Percentiles rank a stretch among this genome's conserved stretches.
phyloP scores from a whole-genome alignment of 2,113 vertebrate genomes.

The Pavo muticus region DNA sequence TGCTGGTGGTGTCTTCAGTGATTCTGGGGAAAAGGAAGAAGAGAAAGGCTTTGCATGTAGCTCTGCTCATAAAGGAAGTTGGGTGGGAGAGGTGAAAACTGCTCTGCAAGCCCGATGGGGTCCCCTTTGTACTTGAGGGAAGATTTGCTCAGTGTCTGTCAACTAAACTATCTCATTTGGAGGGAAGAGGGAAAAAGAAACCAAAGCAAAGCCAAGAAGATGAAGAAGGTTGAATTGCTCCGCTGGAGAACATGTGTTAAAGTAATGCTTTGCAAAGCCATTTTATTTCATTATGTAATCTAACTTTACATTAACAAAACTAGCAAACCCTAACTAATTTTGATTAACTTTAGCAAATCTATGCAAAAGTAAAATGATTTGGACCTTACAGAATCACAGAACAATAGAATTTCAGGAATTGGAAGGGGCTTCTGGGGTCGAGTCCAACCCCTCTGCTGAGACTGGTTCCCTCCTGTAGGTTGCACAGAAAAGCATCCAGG shows the following conservation, averaged over 20 bases:
- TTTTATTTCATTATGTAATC: background rate
- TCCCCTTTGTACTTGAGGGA: background rate
- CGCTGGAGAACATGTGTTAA: background rate
- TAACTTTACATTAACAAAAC: background rate
- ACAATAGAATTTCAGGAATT: too few relatives aligned
- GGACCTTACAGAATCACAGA: background rate
- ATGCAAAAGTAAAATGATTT: background rate
- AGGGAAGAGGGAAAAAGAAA: background rate
- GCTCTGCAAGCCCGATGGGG: background rate
- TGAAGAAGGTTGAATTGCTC: background rate
- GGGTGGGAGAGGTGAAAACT: background rate
- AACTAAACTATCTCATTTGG: background rate
- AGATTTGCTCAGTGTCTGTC: background rate
- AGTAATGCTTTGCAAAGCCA: background rate
- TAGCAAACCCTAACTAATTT: background rate
- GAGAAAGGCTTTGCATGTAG: background rate
- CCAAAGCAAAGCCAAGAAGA: rapidly evolving
- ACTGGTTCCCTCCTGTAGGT: too few relatives aligned
- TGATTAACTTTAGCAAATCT: background rate
- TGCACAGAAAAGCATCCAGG: too few relatives aligned
- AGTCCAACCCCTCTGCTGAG: too few relatives aligned
- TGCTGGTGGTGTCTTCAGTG: background rate
- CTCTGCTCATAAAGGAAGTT: background rate
- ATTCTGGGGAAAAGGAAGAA: background rate
- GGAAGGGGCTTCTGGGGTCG: too few relatives aligned